Base-by-base conservation (phyloP, 30 jellyfish, hydroid and myxozoan genomes). In the Nemopilema nomurai region DNA sequence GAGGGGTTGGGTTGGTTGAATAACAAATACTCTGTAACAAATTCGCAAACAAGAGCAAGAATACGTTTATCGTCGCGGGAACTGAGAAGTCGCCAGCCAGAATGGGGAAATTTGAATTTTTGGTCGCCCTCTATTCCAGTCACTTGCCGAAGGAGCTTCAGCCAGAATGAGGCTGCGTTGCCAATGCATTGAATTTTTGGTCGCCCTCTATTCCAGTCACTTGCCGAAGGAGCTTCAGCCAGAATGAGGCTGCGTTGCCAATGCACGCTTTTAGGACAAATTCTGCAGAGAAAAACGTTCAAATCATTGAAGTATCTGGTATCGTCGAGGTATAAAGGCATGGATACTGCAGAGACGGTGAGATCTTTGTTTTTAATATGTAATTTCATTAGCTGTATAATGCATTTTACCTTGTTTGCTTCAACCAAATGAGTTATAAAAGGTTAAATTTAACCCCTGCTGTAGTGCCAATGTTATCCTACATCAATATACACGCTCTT, bases 201-300 rank as follows among this genome's bases (percentile, higher is more conserved):
- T 41, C 9, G 57, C 28, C 28, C 31, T 19, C 8, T 64, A 20
- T 25, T 18, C 6, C 13, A 41, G 57, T 13, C 57, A 3, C 57
- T 41, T 41, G 57, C 57, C 13, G 57, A 13, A 41, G 6, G 9
- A 8, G 13, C 18, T 27, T 16, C 22, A 1, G 29, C 33, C 76
- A 69, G 24, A 69, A 69, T 69, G 79, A 69, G 79, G 79, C 79
- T 21, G 33, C 24, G 7, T 69, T 50, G 79, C 79, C 79, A 8
- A 20, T 41, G 13, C 57, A 41, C 57, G 57, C 57, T 41, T 41
- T 6, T 41, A 3, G 6, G 57, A 13, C 57, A 6, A 41, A 3
- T 41, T 41, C 57, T 41, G 13, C 57, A 13, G 13, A 41, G 8
- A 51, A 28, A 24, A 24, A 22, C 79, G 51, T 41, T 41, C 57